Base-by-base conservation (phyloP, 1,140 invertebrate genomes). In the Mylabris phalerata region DNA sequence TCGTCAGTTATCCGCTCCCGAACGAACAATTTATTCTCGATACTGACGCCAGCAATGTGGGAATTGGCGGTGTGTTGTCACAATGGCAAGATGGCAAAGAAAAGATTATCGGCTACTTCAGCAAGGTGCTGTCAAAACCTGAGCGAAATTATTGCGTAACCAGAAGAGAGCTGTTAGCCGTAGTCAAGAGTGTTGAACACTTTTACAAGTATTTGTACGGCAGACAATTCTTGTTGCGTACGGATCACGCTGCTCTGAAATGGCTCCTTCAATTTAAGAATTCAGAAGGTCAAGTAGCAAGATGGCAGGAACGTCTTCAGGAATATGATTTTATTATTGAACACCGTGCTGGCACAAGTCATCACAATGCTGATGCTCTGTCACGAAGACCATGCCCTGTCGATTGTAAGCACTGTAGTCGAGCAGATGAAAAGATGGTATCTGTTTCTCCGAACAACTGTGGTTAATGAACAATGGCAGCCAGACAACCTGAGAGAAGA, bases 101-200 rank as follows among this genome's bases (percentile, higher is more conserved):
- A 59, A 25, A 49, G 9, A 50, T 63, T 2, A 64, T 71, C 7
- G 55, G 51, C 19, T 71, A 61, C 46, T n/a, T n/a, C n/a, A n/a
- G n/a, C n/a, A n/a, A n/a, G n/a, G n/a, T n/a, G n/a, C n/a, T 55
- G 47, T 26, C 74, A 74, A 51, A 41, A 6, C 42, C 62, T 7
- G 77, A 81, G 66, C 57, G 52, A 25, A 75, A 75, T 46, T 80
- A 74, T 48, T 60, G 51, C 1, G 67, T 63, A 4, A 73, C 71
- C 4, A 72, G 79, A 60, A 57, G 66, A 50, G 75, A 78, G 70
- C 66, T 62, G 47, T 61, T 79, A n/a, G 76, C 73, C 4, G 63
- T 79, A 24, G 48, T 79, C 3, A 72, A 67, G 62, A 72, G 69
- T 2, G 64, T 78, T 0, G 60, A 73, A 46, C 68, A 75, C 38